Percentiles rank a stretch among this genome's conserved stretches.
These are phyloP conservation scores for Zoanthus sociatus DNA, from an alignment of 92 coral and sea anemone species.

Conservation along the genomic window DNA sequence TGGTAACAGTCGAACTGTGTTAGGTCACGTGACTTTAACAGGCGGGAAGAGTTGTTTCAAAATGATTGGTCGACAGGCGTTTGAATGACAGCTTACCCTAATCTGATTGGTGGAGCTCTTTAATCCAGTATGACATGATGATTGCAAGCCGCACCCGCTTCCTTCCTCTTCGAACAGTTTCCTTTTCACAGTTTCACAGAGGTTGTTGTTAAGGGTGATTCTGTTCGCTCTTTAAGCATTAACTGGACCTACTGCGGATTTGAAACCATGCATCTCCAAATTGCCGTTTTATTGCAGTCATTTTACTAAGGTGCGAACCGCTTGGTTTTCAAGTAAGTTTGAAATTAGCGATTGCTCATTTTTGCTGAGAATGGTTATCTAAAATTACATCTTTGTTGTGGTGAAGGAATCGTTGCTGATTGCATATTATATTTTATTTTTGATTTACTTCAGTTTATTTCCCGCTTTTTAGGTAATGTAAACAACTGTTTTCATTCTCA, in stretches of 20 bases:
- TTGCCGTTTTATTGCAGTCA: neutral
- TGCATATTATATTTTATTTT: neutral
- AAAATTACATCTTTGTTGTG: neutral
- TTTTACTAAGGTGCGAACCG: neutral
- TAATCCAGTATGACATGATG: slow-evolving; percentile 43
- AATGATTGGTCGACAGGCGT: slow-evolving; percentile 54
- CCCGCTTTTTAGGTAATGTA: no score
- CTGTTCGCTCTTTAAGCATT: neutral
- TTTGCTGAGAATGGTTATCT: neutral
- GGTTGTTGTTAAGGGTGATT: neutral
- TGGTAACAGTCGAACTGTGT: neutral
- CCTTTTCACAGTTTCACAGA: neutral
- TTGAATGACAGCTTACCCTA: slow-evolving; percentile 47
- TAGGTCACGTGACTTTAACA: slow-evolving; percentile 21
- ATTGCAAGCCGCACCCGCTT: slow-evolving; percentile 24
- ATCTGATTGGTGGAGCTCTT: slow-evolving; percentile 16
- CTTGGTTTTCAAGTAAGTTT: neutral
- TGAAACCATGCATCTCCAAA: neutral
- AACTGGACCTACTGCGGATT: neutral
- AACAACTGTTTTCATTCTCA: no score
- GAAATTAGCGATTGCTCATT: neutral
- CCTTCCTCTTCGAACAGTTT: neutral
- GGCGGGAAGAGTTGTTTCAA: slow-evolving; percentile 58
- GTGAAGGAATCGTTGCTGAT: neutral
- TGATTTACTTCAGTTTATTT: no score